A percentile compares a stretch with the other conserved stretches of the same genome.
Conservation (phyloP, 53 echinoderm and acorn worm genomes). For the Patiria pectinifera region DNA sequence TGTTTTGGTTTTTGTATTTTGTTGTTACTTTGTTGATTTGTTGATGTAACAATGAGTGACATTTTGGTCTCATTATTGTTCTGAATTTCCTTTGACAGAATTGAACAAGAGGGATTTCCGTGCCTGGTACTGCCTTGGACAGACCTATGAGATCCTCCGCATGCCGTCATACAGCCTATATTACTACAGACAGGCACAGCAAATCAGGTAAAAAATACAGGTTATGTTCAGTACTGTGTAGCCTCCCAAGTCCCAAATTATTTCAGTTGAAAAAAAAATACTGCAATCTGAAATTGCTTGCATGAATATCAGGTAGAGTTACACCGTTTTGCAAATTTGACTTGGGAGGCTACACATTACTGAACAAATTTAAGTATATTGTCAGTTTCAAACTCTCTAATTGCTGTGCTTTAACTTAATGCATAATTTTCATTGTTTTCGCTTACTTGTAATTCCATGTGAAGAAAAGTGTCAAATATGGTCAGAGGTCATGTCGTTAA, state of each 20-base stretch:
- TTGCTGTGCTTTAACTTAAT: too few relatives aligned
- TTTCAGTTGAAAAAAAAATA: too few relatives aligned
- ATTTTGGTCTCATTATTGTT: background rate
- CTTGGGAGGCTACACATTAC: too few relatives aligned
- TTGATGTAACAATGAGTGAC: background rate
- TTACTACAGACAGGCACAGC: slow-evolving; percentile 98
- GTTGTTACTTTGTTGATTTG: background rate
- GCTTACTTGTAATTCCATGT: too few relatives aligned
- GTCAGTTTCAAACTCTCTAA: too few relatives aligned
- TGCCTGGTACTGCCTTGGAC: slow-evolving; percentile 98
- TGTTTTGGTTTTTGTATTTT: too few relatives aligned
- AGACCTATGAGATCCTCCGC: slow-evolving; percentile 92
- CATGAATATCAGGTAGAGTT: too few relatives aligned
- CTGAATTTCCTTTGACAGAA: slow-evolving; percentile 55
- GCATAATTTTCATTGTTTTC: too few relatives aligned
- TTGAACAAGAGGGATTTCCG: slow-evolving; percentile 97
- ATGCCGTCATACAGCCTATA: slow-evolving; percentile 96
- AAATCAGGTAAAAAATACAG: slow-evolving; percentile 78
- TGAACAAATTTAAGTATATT: too few relatives aligned
- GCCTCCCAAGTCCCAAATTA: background rate
- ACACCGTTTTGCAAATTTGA: background rate
- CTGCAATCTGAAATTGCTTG: too few relatives aligned
- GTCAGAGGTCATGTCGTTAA: background rate
- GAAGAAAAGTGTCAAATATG: too few relatives aligned
- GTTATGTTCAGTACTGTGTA: background rate